These are phyloP conservation scores for Tenthredo amoena DNA, from an alignment of 2,888 invertebrate species.

Conservation along the genomic window DNA sequence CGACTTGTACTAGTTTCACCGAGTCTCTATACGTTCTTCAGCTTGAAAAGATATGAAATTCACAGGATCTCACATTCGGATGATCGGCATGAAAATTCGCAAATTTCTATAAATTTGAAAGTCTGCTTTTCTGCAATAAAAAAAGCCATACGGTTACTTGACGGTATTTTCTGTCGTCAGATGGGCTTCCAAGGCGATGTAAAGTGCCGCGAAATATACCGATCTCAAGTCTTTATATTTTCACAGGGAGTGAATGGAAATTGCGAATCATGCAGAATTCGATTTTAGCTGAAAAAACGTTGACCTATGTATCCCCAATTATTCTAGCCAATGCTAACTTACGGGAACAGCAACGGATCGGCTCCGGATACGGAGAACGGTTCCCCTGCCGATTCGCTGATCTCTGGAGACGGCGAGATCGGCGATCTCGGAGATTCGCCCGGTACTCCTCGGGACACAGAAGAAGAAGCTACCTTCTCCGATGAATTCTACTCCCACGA, in stretches of 20 bases:
- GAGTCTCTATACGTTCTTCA: background rate
- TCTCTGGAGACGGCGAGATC: constrained; percentile 72
- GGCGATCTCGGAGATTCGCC: constrained; percentile 72
- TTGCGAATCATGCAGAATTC: background rate
- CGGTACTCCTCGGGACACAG: constrained; percentile 75
- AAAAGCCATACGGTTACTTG: too few relatives aligned
- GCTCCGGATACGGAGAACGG: constrained; percentile 67
- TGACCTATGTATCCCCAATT: background rate
- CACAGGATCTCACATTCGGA: too few relatives aligned
- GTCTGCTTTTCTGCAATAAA: too few relatives aligned
- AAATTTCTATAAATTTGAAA: too few relatives aligned
- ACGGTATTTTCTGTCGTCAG: too few relatives aligned
- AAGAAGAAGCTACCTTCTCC: constrained; percentile 82
- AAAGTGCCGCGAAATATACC: background rate
- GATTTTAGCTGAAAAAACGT: background rate
- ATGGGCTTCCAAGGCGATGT: too few relatives aligned
- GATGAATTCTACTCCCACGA: constrained; percentile 89
- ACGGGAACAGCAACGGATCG: constrained; percentile 57
- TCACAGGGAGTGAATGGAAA: background rate
- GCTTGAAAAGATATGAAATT: background rate
- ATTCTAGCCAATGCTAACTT: constrained; percentile 71
- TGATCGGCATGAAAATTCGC: background rate
- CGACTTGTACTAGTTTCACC: background rate
- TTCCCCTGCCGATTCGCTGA: constrained; percentile 71
- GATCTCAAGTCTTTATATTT: background rate